Conservation (phyloP, 2,113 vertebrate genomes). For the human (Homo sapiens) region DNA sequence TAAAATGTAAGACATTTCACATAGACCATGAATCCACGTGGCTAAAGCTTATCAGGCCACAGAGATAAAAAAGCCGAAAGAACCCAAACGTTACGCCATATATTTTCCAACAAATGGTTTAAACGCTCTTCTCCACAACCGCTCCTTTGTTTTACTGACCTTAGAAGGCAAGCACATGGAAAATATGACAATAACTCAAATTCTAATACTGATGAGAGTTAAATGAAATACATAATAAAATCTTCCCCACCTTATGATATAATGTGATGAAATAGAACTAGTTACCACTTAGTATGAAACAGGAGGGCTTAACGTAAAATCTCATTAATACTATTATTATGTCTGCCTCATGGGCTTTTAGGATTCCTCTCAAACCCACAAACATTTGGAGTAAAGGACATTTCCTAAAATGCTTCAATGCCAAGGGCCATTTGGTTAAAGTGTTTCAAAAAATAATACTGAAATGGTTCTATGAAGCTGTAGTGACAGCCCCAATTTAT, state of each 20-base stretch:
- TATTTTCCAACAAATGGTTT: background rate
- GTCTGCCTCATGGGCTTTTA: background rate
- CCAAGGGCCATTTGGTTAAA: background rate
- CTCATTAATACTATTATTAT: background rate
- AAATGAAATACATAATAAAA: background rate
- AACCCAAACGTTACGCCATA: background rate
- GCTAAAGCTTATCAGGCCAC: background rate
- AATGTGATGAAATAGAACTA: background rate
- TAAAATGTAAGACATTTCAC: background rate
- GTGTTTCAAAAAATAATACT: background rate
- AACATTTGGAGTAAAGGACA: background rate
- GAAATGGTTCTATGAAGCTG: background rate
- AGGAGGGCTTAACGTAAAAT: background rate
- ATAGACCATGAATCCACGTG: background rate
- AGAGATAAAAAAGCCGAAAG: background rate
- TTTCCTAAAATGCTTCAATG: background rate
- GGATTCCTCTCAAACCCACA: background rate
- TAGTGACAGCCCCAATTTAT: background rate
- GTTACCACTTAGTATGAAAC: background rate
- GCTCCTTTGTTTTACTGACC: background rate
- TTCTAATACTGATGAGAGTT: background rate
- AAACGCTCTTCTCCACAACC: background rate
- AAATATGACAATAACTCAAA: background rate
- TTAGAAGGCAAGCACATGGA: background rate
- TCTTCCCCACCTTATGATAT: background rate